phyloP scores from a whole-genome alignment of 2,888 invertebrate genomes.

The Deilephila elpenor region DNA sequence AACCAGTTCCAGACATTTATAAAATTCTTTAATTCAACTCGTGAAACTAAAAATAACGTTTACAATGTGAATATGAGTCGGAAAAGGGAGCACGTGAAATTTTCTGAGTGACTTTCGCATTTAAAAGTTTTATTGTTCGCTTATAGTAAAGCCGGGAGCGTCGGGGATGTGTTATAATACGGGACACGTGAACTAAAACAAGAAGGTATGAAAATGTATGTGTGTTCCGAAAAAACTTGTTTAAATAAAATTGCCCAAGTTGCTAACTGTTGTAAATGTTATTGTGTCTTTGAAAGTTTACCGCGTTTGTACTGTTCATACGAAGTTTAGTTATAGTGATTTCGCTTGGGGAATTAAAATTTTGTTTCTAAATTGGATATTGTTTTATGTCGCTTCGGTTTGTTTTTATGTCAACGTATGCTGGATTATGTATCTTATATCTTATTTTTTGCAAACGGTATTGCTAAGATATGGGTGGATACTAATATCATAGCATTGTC shows the following conservation, averaged over 20 bases:
- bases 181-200: conserved; percentile 17
- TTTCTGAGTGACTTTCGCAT: conserved; percentile 14
- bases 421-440: too few species aligned
- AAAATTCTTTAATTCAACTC: neutral
- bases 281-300: neutral
- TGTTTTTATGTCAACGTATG: too few species aligned
- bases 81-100: conserved; percentile 1
- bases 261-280: neutral
- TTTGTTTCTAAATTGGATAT: too few species aligned
- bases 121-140: conserved; percentile 25
- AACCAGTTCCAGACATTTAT: neutral
- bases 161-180: conserved; percentile 12
- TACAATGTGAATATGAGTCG: conserved; percentile 7
- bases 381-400: too few species aligned
- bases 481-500: too few species aligned
- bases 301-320: neutral
- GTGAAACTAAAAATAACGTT: conserved; percentile 8
- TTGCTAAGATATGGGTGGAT: too few species aligned
- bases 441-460: too few species aligned
- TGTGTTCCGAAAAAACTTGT: conserved; percentile 21
- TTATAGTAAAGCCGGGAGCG: conserved; percentile 14
- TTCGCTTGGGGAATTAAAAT: too few species aligned
- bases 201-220: conserved; percentile 7
- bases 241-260: conserved; percentile 24
- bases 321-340: too few species aligned